These are phyloP conservation scores for Turnix velox DNA, from an alignment of 2,113 vertebrate genomes.

Conservation along the genomic window DNA sequence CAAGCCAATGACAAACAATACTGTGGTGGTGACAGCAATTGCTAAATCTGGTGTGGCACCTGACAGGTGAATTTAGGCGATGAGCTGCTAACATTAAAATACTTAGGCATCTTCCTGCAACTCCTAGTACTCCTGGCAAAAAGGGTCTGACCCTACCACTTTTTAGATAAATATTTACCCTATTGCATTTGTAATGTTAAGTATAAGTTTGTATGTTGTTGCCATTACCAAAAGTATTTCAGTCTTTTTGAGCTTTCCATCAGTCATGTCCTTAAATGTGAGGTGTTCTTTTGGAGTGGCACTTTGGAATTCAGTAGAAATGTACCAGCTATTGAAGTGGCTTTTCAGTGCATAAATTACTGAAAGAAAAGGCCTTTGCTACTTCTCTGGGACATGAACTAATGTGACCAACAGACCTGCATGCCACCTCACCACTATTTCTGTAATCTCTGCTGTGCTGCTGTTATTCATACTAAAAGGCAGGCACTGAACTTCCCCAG, in stretches of 20 bases:
- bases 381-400: background rate
- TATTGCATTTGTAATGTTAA: background rate
- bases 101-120: background rate
- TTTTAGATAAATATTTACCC: background rate
- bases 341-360: background rate
- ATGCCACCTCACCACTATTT: background rate
- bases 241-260: background rate
- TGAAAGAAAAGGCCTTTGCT: background rate
- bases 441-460: background rate
- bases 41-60: background rate
- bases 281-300: background rate
- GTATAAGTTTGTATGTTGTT: background rate
- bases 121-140: background rate
- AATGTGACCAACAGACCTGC: background rate
- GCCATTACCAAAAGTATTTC: background rate
- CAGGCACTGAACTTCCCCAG: background rate
- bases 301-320: background rate
- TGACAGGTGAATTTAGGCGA: background rate
- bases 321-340: background rate
- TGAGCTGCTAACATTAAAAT: background rate
- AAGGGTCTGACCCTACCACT: background rate
- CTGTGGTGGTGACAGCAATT: background rate
- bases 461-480: background rate
- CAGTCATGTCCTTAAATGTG: background rate
- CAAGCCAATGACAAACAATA: background rate